phyloP scores from a whole-genome alignment of 2,113 vertebrate species.

The Centrocercus urophasianus region DNA sequence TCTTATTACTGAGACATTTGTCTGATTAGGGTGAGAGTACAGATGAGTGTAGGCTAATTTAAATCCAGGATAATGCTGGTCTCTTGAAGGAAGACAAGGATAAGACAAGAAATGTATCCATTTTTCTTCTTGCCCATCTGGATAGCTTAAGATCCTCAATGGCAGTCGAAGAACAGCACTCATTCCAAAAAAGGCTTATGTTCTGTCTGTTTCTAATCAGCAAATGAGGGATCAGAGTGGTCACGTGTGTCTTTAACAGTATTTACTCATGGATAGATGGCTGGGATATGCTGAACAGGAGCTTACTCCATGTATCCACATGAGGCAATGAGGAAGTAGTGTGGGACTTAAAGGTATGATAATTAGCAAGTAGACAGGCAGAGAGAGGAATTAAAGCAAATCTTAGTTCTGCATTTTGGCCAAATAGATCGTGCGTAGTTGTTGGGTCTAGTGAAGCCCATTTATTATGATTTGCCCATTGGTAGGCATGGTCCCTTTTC shows the following conservation, averaged over 20 bases:
- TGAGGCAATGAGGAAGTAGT: not conserved
- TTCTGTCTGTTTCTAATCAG: not conserved
- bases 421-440: not conserved
- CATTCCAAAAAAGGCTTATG: not conserved
- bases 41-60: not conserved
- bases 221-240: not conserved
- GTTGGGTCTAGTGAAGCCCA: not conserved
- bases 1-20: not conserved
- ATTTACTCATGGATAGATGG: not conserved
- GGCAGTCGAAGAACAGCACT: not conserved
- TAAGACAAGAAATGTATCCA: not conserved
- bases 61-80: not conserved
- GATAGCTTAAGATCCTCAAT: not conserved
- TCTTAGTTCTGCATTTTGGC: not conserved
- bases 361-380: not conserved
- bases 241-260: not conserved
- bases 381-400: not conserved
- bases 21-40: not conserved
- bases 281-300: not conserved
- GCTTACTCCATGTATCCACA: not conserved
- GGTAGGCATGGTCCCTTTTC: not conserved
- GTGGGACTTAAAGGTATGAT: not conserved
- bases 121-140: not conserved
- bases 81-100: not conserved
- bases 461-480: not conserved